phyloP scores from a whole-genome alignment of 92 coral and sea anemone species.

The Muricea muricata region DNA sequence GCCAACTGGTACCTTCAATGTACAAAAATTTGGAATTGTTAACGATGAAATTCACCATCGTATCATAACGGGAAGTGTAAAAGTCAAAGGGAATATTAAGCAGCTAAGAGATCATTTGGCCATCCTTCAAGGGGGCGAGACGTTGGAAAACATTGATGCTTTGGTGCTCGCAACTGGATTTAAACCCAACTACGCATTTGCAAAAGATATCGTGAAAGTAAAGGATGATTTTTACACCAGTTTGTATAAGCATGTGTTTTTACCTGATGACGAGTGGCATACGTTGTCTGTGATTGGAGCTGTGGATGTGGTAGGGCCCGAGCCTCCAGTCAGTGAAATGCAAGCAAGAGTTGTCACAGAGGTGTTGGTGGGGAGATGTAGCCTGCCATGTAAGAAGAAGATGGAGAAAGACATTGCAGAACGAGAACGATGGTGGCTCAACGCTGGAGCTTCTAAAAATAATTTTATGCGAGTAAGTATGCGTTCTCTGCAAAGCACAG shows the following conservation, averaged over 20 bases:
- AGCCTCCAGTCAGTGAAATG: constrained; percentile 25
- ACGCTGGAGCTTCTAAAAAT: not conserved
- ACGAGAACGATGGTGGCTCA: not conserved
- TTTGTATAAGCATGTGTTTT: constrained; percentile 59
- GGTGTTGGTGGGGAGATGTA: constrained; percentile 41
- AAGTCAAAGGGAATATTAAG: constrained; percentile 66
- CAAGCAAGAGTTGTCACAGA: constrained; percentile 56
- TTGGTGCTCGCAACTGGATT: constrained; percentile 82
- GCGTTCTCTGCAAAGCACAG: not conserved
- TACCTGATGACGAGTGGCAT: constrained; percentile 10
- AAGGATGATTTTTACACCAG: constrained; percentile 48
- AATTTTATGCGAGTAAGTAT: not conserved
- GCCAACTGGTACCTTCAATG: constrained; percentile 20
- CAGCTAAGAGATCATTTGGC: constrained; percentile 56
- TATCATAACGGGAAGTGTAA: constrained; percentile 78
- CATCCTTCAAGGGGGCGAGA: constrained; percentile 72
- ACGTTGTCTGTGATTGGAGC: constrained; percentile 55
- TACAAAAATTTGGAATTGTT: constrained; percentile 30
- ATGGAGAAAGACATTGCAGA: constrained; percentile 38
- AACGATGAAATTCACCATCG: constrained; percentile 89
- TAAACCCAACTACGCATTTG: constrained; percentile 68
- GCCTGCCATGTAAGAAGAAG: constrained; percentile 27
- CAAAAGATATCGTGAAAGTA: constrained; percentile 54
- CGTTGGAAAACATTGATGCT: constrained; percentile 73
- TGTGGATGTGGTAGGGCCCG: constrained; percentile 14